These are phyloP conservation scores for Poeciliopsis presidionis DNA, from an alignment of 2,797 vertebrate genomes.

Conservation along the genomic window DNA sequence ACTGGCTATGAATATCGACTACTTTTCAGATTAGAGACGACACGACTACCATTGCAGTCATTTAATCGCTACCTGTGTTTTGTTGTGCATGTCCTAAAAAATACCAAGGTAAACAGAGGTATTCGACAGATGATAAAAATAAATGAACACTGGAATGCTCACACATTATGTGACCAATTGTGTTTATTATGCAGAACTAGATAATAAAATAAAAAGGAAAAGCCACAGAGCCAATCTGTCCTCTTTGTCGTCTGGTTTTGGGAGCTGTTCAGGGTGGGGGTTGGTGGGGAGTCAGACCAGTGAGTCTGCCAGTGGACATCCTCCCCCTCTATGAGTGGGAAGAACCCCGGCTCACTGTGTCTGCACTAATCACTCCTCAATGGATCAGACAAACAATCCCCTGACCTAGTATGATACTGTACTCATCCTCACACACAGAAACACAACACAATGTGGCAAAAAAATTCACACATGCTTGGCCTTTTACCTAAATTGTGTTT, in stretches of 20 bases:
- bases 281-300: constrained; percentile 15
- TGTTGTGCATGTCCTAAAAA: neutral
- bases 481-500: constrained; percentile 16
- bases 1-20: neutral
- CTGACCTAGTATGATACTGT: constrained; percentile 71
- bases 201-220: constrained; percentile 8
- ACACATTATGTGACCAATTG: neutral
- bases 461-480: constrained; percentile 25
- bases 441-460: constrained; percentile 2
- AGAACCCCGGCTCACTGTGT: constrained; percentile 63
- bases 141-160: neutral
- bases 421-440: constrained; percentile 34
- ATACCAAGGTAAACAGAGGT: neutral
- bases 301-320: constrained; percentile 47
- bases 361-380: constrained; percentile 69
- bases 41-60: neutral
- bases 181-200: neutral
- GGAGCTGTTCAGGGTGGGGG: constrained; percentile 29
- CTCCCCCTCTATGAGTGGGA: constrained; percentile 51
- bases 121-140: neutral
- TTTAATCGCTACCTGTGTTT: neutral
- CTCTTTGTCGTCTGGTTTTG: constrained; percentile 36
- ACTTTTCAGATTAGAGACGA: neutral
- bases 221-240: constrained; percentile 30
- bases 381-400: constrained; percentile 76